phyloP scores from a whole-genome alignment of 1,140 invertebrate species.

The Ostrea denselamellosa region DNA sequence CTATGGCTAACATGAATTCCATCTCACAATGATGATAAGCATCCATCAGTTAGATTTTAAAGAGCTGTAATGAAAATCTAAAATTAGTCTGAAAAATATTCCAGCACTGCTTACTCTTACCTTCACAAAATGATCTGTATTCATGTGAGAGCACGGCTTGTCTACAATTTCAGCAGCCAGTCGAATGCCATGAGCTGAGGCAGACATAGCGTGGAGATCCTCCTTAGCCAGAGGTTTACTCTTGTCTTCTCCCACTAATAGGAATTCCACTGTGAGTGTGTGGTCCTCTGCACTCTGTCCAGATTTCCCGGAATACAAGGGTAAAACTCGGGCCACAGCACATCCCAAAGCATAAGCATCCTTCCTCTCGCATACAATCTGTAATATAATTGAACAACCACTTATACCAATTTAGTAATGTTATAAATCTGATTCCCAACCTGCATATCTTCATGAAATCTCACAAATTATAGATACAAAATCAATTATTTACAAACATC shows the following conservation, averaged over 20 bases:
- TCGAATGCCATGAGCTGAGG: slow-evolving; percentile 84
- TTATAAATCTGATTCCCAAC: no score
- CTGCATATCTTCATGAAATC: no score
- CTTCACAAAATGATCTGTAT: slow-evolving; percentile 88
- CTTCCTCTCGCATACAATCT: slow-evolving; percentile 89
- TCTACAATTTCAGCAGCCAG: slow-evolving; percentile 90
- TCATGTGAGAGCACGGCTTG: slow-evolving; percentile 91
- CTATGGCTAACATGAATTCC: no score
- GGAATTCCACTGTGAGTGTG: slow-evolving; percentile 83
- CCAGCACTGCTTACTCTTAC: slow-evolving; percentile 75
- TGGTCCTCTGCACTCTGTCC: slow-evolving; percentile 60
- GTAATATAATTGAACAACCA: slow-evolving; percentile 58
- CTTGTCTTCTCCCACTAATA: slow-evolving; percentile 79
- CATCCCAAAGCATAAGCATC: slow-evolving; percentile 89
- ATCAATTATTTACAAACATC: no score
- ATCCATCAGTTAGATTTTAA: no score
- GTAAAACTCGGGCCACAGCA: slow-evolving; percentile 89
- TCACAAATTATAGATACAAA: no score
- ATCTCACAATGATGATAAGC: no score
- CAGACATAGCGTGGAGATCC: slow-evolving; percentile 84
- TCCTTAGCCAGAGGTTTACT: slow-evolving; percentile 79
- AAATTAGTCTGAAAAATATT: no score
- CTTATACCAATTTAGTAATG: no score
- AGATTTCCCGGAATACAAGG: slow-evolving; percentile 85
- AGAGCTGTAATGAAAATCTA: no score